These are phyloP conservation scores for Morelia viridis DNA, from an alignment of 2,797 vertebrate species.

Conservation along the genomic window DNA sequence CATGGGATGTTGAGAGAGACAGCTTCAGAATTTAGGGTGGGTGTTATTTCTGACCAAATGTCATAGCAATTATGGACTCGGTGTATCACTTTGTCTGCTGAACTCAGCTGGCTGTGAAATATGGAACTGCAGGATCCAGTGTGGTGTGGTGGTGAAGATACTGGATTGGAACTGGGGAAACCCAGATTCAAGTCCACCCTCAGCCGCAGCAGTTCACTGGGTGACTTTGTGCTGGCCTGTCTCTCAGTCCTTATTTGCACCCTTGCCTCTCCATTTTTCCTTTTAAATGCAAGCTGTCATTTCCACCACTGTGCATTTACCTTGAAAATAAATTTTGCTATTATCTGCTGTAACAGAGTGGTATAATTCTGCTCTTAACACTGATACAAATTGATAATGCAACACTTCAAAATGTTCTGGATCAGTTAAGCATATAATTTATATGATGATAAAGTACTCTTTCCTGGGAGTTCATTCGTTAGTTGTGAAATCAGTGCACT, in stretches of 20 bases:
- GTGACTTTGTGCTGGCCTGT: neutral
- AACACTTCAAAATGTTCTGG: neutral
- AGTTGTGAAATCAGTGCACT: neutral
- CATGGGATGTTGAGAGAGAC: neutral
- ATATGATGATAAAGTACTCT: neutral
- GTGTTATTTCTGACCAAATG: neutral
- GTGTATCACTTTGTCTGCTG: neutral
- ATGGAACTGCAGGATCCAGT: neutral
- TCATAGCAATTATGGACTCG: neutral
- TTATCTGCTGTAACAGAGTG: neutral
- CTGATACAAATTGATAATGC: neutral
- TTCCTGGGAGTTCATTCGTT: neutral
- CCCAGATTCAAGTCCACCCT: neutral
- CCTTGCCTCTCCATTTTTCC: neutral
- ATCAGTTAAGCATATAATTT: neutral
- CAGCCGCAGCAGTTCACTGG: neutral
- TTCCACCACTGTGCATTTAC: neutral
- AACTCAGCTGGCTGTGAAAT: neutral
- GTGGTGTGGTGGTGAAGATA: neutral
- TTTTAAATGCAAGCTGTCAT: neutral
- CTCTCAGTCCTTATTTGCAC: neutral
- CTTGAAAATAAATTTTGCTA: neutral
- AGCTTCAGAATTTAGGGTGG: neutral
- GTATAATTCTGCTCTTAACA: neutral
- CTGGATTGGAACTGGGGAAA: neutral